These are phyloP conservation scores for Myopa tessellatipennis DNA, from an alignment of 2,888 invertebrate genomes.

Conservation along the genomic window DNA sequence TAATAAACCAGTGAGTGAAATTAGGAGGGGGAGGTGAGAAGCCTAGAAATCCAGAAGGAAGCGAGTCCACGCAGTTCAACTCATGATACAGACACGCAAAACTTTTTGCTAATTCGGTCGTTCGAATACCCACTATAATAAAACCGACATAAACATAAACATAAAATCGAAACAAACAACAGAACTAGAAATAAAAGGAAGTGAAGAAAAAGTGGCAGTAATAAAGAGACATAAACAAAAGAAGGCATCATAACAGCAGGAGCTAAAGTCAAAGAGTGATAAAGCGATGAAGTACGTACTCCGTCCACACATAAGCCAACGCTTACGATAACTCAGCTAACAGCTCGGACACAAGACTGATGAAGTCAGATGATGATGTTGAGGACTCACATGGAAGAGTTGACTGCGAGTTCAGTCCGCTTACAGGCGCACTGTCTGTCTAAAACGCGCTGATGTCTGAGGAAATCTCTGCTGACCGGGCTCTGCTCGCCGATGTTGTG, in stretches of 20 bases:
- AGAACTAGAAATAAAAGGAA: too few species aligned
- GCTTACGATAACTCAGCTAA: background rate
- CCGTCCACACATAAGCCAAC: background rate
- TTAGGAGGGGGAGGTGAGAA: too few species aligned
- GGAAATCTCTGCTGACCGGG: background rate
- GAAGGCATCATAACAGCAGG: background rate
- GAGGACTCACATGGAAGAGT: background rate
- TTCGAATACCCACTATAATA: too few species aligned
- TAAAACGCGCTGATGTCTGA: background rate
- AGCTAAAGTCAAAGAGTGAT: slow-evolving; percentile 10
- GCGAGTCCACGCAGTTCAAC: too few species aligned
- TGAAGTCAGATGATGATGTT: background rate
- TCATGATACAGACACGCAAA: too few species aligned
- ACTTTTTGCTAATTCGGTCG: too few species aligned
- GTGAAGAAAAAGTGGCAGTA: slow-evolving; percentile 9
- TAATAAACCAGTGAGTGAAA: too few species aligned
- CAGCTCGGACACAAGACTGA: background rate
- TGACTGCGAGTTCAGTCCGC: background rate
- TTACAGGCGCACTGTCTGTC: background rate
- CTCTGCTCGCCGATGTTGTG: background rate
- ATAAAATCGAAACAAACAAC: too few species aligned
- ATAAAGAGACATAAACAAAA: slow-evolving; percentile 15
- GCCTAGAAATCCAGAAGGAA: too few species aligned
- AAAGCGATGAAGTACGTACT: background rate
- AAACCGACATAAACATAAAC: too few species aligned